A percentile compares a stretch with the other conserved stretches of the same genome.
phyloP scores from a whole-genome alignment of 2,797 vertebrate species.

The Adelosebastes latens region DNA sequence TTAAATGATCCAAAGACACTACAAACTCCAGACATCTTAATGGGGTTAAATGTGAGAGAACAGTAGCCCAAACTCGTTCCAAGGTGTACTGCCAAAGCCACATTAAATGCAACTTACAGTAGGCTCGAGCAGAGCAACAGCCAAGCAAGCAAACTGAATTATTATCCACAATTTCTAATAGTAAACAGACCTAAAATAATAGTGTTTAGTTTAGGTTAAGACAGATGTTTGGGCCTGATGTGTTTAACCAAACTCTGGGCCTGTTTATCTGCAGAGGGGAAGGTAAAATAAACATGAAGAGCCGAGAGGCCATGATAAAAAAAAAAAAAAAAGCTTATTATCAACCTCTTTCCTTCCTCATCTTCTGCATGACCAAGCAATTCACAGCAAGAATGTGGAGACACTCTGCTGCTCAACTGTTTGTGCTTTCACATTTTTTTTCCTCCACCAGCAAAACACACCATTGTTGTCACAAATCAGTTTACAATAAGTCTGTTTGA shows the following conservation, averaged over 20 bases:
- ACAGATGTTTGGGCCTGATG: neutral
- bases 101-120: slow-evolving; percentile 36
- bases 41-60: slow-evolving; percentile 27
- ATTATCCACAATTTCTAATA: neutral
- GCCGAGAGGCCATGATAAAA: slow-evolving; percentile 5
- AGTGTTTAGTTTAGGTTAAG: slow-evolving; percentile 14
- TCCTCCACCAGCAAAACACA: neutral
- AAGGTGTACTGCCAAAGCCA: slow-evolving; percentile 17
- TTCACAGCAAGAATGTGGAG: slow-evolving; percentile 66
- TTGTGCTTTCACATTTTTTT: slow-evolving; percentile 7
- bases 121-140: neutral
- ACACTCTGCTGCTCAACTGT: slow-evolving; percentile 32
- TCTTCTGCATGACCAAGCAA: slow-evolving; percentile 74
- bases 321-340: slow-evolving; percentile 19
- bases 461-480: slow-evolving; percentile 30
- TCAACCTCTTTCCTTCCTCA: slow-evolving; percentile 56
- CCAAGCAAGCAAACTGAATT: neutral
- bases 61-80: neutral
- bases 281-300: slow-evolving; percentile 57
- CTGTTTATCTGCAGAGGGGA: slow-evolving; percentile 39
- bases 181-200: slow-evolving; percentile 32
- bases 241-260: slow-evolving; percentile 38
- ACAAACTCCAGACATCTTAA: slow-evolving; percentile 19
- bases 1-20: slow-evolving; percentile 19
- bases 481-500: slow-evolving; percentile 50